phyloP scores from a whole-genome alignment of 1,140 invertebrate species.

The Solenopsis invicta region DNA sequence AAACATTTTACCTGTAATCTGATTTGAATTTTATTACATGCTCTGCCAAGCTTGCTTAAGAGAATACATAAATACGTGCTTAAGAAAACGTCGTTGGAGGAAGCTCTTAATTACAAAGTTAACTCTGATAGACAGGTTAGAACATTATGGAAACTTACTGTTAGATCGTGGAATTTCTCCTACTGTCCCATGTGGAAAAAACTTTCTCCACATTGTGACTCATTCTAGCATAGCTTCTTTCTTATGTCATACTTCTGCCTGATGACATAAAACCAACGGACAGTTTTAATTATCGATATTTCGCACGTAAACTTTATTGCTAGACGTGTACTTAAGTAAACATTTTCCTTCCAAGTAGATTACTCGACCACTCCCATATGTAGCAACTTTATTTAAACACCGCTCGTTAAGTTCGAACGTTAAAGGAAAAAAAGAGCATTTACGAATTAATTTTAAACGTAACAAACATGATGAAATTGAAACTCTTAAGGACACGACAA shows the following conservation, averaged over 20 bases:
- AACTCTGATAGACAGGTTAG: neutral
- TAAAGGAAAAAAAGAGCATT: neutral
- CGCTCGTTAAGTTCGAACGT: neutral
- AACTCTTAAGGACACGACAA: neutral
- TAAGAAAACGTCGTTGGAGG: neutral
- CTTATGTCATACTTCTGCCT: slow-evolving; percentile 76
- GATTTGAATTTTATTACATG: slow-evolving; percentile 9
- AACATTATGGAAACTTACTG: slow-evolving; percentile 6
- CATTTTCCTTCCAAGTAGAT: neutral
- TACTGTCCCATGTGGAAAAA: neutral
- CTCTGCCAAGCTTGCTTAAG: neutral
- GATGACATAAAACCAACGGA: neutral
- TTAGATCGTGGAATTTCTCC: neutral
- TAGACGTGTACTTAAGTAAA: slow-evolving; percentile 40
- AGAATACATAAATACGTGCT: neutral
- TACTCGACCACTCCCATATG: neutral
- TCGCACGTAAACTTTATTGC: slow-evolving; percentile 50
- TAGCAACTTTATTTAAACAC: neutral
- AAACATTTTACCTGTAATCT: neutral
- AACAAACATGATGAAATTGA: neutral
- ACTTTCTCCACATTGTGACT: slow-evolving; percentile 76
- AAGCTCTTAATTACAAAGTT: slow-evolving; percentile 17
- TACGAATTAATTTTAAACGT: slow-evolving; percentile 4
- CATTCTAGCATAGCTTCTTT: slow-evolving; percentile 78
- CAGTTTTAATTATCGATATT: slow-evolving; percentile 57